These are phyloP conservation scores for Notolabrus celidotus DNA, from an alignment of 2,797 vertebrate genomes.

Conservation along the genomic window DNA sequence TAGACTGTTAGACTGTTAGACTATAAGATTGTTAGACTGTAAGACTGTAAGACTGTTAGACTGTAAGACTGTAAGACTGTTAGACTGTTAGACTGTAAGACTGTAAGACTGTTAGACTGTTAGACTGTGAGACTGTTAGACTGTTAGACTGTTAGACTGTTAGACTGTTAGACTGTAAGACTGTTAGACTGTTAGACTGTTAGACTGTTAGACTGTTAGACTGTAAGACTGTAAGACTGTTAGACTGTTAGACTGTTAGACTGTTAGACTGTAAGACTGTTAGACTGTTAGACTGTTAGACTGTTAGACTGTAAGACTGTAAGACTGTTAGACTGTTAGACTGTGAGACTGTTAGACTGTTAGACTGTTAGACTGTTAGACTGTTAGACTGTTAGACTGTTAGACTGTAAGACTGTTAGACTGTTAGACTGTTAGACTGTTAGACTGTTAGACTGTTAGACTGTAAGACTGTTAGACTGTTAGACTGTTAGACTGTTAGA, in stretches of 20 bases:
- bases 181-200: slow-evolving; percentile 12
- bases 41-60: slow-evolving; percentile 23
- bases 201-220: slow-evolving; percentile 5
- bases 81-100: not conserved
- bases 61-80: slow-evolving; percentile 12
- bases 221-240: too few relatives aligned
- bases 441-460: slow-evolving; percentile 5
- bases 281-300: not conserved
- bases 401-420: slow-evolving; percentile 17
- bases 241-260: slow-evolving; percentile 9
- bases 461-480: too few relatives aligned
- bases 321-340: slow-evolving; percentile 12
- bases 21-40: too few relatives aligned
- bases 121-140: too few relatives aligned
- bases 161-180: not conserved
- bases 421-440: slow-evolving; percentile 5
- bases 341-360: too few relatives aligned
- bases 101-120: slow-evolving; percentile 16
- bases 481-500: slow-evolving; percentile 9
- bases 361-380: slow-evolving; percentile 9
- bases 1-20: slow-evolving; percentile 5
- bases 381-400: slow-evolving; percentile 5
- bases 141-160: slow-evolving; percentile 13
- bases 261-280: slow-evolving; percentile 12
- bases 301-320: too few relatives aligned